A percentile compares a stretch with the other conserved stretches of the same genome.
These are phyloP conservation scores for Oligia latruncula DNA, from an alignment of 2,888 invertebrate genomes.

Conservation along the genomic window DNA sequence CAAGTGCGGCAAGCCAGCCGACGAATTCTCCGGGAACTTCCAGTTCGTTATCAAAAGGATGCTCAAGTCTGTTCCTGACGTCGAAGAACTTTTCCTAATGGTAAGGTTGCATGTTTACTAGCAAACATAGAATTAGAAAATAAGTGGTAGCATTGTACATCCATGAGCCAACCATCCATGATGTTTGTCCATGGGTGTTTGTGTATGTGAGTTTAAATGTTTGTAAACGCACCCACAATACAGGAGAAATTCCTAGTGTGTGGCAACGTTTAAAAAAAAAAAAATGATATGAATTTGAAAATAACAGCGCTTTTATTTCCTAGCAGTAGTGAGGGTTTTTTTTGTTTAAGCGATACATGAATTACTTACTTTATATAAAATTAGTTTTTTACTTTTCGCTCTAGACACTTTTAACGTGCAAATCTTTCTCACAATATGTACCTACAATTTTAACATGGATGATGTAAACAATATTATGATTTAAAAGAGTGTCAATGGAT, in stretches of 20 bases:
- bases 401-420: neutral
- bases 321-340: neutral
- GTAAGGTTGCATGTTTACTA: conserved; percentile 82
- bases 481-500: neutral
- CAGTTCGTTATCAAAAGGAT: conserved; percentile 94
- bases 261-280: too few relatives aligned
- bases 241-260: too few relatives aligned
- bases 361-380: neutral
- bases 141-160: neutral
- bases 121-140: neutral
- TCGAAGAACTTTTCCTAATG: conserved; percentile 95
- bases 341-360: neutral
- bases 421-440: neutral
- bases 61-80: conserved; percentile 93
- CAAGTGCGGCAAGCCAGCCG: conserved; percentile 93
- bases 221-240: too few relatives aligned
- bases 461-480: neutral
- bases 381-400: neutral
- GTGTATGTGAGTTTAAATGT: too few relatives aligned
- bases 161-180: neutral
- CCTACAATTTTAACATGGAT: neutral
- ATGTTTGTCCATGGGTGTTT: too few relatives aligned
- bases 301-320: neutral
- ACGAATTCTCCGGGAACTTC: conserved; percentile 94
- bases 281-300: neutral